Conservation (phyloP, 2,113 vertebrate genomes). For the Sinocyclocheilus rhinocerous region DNA sequence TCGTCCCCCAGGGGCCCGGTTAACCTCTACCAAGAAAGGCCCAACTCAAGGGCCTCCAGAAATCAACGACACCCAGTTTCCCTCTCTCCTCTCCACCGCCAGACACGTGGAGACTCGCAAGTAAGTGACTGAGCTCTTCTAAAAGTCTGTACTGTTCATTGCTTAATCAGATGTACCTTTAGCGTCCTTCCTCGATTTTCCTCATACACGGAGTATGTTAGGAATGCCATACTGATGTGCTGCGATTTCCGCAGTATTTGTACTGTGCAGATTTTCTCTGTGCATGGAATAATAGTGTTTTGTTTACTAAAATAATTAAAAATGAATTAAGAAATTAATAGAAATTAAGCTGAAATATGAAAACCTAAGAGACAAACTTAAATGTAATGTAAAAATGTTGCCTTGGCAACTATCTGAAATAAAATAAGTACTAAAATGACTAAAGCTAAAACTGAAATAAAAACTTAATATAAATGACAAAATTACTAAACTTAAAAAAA, state of each 20-base stretch:
- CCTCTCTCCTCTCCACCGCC: slow-evolving; percentile 90
- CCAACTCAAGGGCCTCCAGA: slow-evolving; percentile 90
- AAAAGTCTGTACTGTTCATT: background rate
- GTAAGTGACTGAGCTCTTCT: slow-evolving; percentile 70
- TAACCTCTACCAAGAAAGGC: slow-evolving; percentile 75
- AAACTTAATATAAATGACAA: background rate
- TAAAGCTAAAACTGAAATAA: background rate
- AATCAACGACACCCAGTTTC: slow-evolving; percentile 95
- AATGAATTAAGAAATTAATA: background rate
- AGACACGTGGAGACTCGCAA: slow-evolving; percentile 95
- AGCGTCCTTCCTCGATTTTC: background rate
- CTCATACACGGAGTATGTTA: background rate
- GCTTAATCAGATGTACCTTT: background rate
- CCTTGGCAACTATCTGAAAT: background rate
- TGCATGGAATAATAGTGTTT: background rate
- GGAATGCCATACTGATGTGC: background rate
- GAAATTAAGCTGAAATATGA: background rate
- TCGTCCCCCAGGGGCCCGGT: slow-evolving; percentile 90
- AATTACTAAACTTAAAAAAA: background rate
- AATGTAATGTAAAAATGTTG: background rate
- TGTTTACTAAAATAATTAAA: background rate
- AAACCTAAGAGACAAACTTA: too few relatives aligned
- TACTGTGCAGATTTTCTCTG: background rate
- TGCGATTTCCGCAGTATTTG: background rate
- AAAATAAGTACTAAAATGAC: background rate